Evolutionary conservation across 2,113 vertebrate genomes (phyloP), one percentile per base, ranked within the genome.

Genomic region (Sinocyclocheilus anophthalmus): DNA sequence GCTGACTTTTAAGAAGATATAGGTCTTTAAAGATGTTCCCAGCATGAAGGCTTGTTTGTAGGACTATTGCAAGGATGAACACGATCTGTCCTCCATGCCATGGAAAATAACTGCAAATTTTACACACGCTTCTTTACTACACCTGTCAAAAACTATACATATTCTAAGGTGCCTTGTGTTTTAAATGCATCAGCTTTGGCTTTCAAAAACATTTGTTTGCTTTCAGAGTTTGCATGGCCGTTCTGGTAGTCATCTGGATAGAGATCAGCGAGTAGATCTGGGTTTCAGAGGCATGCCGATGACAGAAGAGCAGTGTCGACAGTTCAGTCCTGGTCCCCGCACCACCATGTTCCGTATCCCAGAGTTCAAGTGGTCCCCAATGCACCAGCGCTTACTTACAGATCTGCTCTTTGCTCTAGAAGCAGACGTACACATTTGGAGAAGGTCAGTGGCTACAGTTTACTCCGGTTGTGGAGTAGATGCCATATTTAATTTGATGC

Each of bases 261-360:
- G 97, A 48, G 98, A 99, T 91, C 94, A 99, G 2, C 94, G 98
- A 0, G 97, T 99, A 20, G 98, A 99, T 69, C 91, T 99, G 87
- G 98, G 98, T 26, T 99, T 99, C 91, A 94, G 98, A 75, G 97
- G 97, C 26, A 97, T 97, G 97, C 98, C 98, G 1, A 98, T 99
- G 98, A 99, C 97, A 0, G 98, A 99, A 85, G 98, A 99, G 77
- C 98, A 99, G 88, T 92, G 98, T 0, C 95, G 97, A 1, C 98
- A 99, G 93, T 99, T 99, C 92, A 99, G 98, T 90, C 98, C 98
- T 0, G 98, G 98, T n/a, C 98, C 98, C 0, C 97, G 98, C 88
- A 99, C 98, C 5, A 99, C 98, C 2, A 99, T 99, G 98, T 99
- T 99, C 92, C 98, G 98, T 69, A 99, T 99, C 90, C 98, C 98